Base-by-base conservation (phyloP, 2,888 invertebrate species). In the Dynastes tityus region DNA sequence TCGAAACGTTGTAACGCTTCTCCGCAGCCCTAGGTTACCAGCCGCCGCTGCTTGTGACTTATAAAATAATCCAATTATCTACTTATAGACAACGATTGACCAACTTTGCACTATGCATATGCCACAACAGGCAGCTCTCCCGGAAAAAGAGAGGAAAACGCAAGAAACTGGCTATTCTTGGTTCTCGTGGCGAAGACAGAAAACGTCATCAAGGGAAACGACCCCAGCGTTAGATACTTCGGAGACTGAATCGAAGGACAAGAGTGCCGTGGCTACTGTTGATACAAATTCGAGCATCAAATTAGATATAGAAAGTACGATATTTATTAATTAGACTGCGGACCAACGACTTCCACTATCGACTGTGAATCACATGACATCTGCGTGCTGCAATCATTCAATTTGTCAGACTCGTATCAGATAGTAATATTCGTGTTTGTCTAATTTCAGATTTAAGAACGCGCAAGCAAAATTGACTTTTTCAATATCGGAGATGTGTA, bases 111-210 rank as follows among this genome's bases (percentile, higher is more conserved):
- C 81, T 80, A 83, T 87, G 64, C 87, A 89, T 79, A 89, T 89
- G 89, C 84, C 88, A 2, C 77, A 77, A 83, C 80, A 80, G 79
- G 81, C 79, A 61, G 78, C 82, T 78, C 70, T 75, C 27, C 73
- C 82, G 81, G 74, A 85, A 81, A 80, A 78, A 87, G 82, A 81
- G 51, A 78, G 64, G 77, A 83, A 79, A 68, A 80, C 77, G 58
- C 81, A 83, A 73, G 80, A 77, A 90, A 91, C 91, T 77, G 89
- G 90, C 77, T 92, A 91, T 87, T 92, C 92, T 65, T 93, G 93
- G 93, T 93, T 92, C 64, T 93, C 93, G 92, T 93, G 93, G 93
- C 91, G 91, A 86, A 89, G 93, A 0, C 90, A 94, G 32, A 84
- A 85, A 82, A 80, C 82, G 45, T 83, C 86, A 40, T 87, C 88